Evolutionary conservation across 2,113 vertebrate genomes (phyloP).

Genomic region (Myotis lucifugus): DNA sequence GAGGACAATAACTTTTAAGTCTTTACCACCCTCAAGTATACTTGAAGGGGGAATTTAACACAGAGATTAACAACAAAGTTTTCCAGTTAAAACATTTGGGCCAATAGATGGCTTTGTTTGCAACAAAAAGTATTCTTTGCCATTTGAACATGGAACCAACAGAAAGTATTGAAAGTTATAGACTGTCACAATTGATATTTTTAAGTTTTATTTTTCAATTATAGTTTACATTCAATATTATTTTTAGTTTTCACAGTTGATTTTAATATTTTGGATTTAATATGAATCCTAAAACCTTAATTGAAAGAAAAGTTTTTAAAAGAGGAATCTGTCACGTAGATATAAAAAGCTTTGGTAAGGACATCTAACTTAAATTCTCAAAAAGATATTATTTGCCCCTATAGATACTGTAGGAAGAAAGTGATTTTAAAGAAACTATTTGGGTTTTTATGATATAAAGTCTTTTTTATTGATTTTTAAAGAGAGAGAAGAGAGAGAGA

Average conservation of each 20-base stretch:
- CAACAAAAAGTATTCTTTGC: constrained; percentile 4
- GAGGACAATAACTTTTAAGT: constrained; percentile 30
- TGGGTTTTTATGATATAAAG: constrained; percentile 27
- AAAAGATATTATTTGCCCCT: neutral
- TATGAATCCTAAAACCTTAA: neutral
- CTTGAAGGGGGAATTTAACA: constrained; percentile 33
- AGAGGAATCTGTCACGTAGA: neutral
- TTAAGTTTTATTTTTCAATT: neutral
- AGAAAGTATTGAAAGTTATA: neutral
- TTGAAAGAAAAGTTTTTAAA: neutral
- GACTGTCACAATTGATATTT: neutral
- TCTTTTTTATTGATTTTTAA: neutral
- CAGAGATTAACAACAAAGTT: constrained; percentile 12
- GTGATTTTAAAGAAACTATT: neutral
- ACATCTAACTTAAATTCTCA: constrained; percentile 32
- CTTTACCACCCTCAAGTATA: constrained; percentile 1
- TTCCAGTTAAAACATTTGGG: neutral
- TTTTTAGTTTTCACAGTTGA: neutral
- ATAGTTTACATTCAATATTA: neutral
- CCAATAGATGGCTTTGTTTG: constrained; percentile 10
- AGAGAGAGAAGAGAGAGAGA: too few relatives aligned
- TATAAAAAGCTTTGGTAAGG: neutral
- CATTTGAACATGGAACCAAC: neutral
- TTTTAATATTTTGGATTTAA: constrained; percentile 23
- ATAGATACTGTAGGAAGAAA: neutral